phyloP scores from a whole-genome alignment of 2,113 vertebrate species.

The Mungos mungo region DNA sequence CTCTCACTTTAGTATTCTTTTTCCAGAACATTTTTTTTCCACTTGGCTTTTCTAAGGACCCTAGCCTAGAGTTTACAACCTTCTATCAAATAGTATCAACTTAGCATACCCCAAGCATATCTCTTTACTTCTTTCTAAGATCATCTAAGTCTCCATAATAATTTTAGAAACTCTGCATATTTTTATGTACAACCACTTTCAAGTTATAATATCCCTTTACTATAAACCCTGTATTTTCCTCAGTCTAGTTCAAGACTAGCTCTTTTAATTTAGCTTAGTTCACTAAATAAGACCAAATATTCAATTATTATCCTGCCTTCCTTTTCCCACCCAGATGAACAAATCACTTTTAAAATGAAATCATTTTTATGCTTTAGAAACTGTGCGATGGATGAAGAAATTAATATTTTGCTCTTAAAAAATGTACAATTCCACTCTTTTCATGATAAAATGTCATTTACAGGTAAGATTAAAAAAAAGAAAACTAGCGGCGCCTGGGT shows the following conservation, averaged over 20 bases:
- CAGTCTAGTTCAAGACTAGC: not conserved
- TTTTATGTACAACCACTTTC: not conserved
- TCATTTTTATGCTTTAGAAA: not conserved
- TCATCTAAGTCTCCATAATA: not conserved
- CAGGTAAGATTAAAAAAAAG: not conserved
- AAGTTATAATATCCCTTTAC: not conserved
- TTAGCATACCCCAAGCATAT: not conserved
- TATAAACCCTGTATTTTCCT: not conserved
- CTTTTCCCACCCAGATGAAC: not conserved
- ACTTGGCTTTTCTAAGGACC: not conserved
- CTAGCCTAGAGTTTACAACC: not conserved
- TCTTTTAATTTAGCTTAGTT: not conserved
- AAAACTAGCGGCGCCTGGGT: not conserved
- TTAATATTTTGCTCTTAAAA: not conserved
- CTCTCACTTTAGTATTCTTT: not conserved
- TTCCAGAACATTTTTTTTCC: not conserved
- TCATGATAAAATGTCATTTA: not conserved
- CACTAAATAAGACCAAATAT: not conserved
- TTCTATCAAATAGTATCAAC: not conserved
- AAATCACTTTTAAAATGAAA: not conserved
- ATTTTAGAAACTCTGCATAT: conserved; percentile 12
- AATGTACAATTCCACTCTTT: not conserved
- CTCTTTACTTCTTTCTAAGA: not conserved
- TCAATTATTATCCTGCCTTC: not conserved
- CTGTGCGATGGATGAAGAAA: not conserved